Base-by-base conservation (phyloP, 2,113 vertebrate species). In the Malaclemys terrapin region DNA sequence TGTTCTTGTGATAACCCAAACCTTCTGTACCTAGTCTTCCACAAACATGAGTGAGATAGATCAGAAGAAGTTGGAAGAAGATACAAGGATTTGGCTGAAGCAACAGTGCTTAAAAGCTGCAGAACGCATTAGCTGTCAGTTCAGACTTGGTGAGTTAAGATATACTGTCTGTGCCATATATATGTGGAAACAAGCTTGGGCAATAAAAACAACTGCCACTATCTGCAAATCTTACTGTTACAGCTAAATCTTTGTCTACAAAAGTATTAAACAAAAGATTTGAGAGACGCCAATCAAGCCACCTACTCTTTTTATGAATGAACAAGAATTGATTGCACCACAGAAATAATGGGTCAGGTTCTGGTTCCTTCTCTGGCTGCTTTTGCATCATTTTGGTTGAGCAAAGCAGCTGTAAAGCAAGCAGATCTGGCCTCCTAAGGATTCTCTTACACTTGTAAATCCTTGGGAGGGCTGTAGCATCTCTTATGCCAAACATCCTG, bases 91-190 rank as follows among this genome's bases (percentile, higher is more conserved):
- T 11, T 90, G 86, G 85, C 80, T 97, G 56, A 88, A 81, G 50
- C 72, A 85, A 8, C 84, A 87, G 16, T 82, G 90, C 59, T 85
- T 83, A 47, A 93, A 89, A 81, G 82, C 95, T 72, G 95, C 90
- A 27, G 88, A 92, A 35, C 69, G 24, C 17, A 78, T 82, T 57
- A 57, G 50, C 31, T 93, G 85, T 52, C 85, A 85, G 24, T 59
- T 85, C 47, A 85, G 56, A 45, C 62, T 59, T 31, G 94, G 94
- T 93, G 86, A 86, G 85, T 82, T 38, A 19, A 31, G 57, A 38
- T 52, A 7, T 31, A 75, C 3, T 56, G 8, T 56, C 54, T 42
- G 11, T 42, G 69, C 27, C 57, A 59, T 29, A 29, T n/a, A n/a
- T 69, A 35, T n/a, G 35, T 69, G 35, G 35, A 69, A 69, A 19